These are phyloP conservation scores for Eilema caniola DNA, from an alignment of 2,888 invertebrate species.

Conservation along the genomic window DNA sequence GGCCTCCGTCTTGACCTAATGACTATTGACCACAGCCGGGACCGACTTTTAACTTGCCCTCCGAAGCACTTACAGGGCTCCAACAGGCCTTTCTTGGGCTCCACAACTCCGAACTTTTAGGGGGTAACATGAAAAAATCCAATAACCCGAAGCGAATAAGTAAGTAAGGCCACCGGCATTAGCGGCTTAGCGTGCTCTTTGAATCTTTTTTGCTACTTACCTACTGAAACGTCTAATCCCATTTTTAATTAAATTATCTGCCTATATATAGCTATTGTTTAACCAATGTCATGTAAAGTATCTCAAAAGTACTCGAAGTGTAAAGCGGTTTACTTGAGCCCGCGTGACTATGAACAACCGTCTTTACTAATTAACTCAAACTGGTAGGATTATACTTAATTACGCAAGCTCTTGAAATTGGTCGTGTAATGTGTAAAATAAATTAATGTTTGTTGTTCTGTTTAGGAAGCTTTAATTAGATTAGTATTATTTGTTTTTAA, in stretches of 20 bases:
- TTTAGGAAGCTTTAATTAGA: background rate
- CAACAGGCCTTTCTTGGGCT: too few species aligned
- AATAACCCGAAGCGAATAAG: too few species aligned
- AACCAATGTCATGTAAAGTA: background rate
- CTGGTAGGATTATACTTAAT: constrained; percentile 60
- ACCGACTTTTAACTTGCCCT: too few species aligned
- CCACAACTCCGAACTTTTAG: too few species aligned
- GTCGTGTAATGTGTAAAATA: constrained; percentile 41
- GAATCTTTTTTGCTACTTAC: background rate
- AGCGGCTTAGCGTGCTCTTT: too few species aligned
- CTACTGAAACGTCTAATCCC: background rate
- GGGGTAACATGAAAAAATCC: too few species aligned
- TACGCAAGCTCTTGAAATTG: constrained; percentile 56
- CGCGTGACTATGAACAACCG: constrained; percentile 31
- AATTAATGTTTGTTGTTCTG: constrained; percentile 31
- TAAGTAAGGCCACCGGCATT: too few species aligned
- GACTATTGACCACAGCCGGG: too few species aligned
- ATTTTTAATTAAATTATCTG: background rate
- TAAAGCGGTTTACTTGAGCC: constrained; percentile 30
- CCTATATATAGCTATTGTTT: background rate
- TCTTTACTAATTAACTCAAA: constrained; percentile 60
- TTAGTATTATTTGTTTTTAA: background rate
- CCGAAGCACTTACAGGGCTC: too few species aligned
- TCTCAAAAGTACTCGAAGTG: constrained; percentile 10
- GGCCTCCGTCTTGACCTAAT: too few species aligned